phyloP scores from a whole-genome alignment of 2,797 vertebrate genomes.

The Platalea minor region DNA sequence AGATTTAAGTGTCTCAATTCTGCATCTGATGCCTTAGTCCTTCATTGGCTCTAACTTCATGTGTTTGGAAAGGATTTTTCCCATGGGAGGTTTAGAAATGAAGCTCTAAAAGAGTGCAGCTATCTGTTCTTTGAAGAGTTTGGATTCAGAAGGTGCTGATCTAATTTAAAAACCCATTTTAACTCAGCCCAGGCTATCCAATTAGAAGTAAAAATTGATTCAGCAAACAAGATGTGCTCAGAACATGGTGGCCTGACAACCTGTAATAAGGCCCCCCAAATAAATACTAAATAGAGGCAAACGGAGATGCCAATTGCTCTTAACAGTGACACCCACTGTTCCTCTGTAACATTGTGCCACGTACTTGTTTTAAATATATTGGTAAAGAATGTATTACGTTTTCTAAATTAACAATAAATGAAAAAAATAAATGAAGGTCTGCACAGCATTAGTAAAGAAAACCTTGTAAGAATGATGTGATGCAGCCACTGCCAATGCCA shows the following conservation, averaged over 20 bases:
- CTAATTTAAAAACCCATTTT: not conserved
- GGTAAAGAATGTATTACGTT: not conserved
- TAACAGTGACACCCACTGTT: not conserved
- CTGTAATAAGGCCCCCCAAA: not conserved
- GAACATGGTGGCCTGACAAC: not conserved
- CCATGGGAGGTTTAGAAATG: not conserved
- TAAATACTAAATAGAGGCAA: not conserved
- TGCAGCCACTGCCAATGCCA: not conserved
- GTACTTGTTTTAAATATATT: not conserved
- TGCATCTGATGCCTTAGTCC: not conserved
- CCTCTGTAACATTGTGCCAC: not conserved
- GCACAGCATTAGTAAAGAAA: not conserved
- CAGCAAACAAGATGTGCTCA: not conserved
- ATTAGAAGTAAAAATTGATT: not conserved
- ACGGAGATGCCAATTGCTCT: not conserved
- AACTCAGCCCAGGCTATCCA: not conserved
- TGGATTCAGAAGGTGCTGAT: not conserved
- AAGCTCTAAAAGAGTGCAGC: not conserved
- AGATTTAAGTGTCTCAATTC: slow-evolving; percentile 13
- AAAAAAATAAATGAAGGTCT: not conserved
- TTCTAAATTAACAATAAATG: not conserved
- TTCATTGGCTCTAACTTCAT: not conserved
- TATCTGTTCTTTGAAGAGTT: not conserved
- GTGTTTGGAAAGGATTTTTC: slow-evolving; percentile 15
- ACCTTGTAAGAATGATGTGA: not conserved